A percentile compares a stretch with the other conserved stretches of the same genome.
Conservation (phyloP, 2,797 vertebrate genomes). For the Sebastes cheni region DNA sequence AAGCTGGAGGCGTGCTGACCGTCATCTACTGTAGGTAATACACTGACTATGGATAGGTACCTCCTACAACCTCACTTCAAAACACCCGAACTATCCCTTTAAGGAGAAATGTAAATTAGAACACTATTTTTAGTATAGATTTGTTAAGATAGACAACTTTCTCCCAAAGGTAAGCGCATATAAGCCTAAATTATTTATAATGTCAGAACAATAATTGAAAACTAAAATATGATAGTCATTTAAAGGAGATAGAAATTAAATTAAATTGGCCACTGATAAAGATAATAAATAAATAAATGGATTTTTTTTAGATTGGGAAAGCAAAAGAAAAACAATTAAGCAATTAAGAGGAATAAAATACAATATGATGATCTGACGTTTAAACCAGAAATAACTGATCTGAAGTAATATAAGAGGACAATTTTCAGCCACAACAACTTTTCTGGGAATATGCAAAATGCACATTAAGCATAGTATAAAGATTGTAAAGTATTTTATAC, state of each 20-base stretch:
- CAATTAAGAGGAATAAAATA: background rate
- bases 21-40: background rate
- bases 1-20: accelerated
- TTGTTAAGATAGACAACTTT: background rate
- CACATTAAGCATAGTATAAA: background rate
- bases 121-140: background rate
- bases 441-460: background rate
- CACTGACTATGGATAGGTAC: too few relatives aligned
- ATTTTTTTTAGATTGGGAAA: background rate
- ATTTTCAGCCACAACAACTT: background rate
- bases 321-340: background rate
- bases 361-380: background rate
- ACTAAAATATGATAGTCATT: background rate
- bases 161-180: background rate
- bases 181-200: background rate
- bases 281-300: background rate
- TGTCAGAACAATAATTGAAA: background rate
- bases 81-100: too few relatives aligned
- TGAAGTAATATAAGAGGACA: background rate
- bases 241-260: background rate
- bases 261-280: background rate
- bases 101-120: background rate
- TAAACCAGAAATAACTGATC: background rate
- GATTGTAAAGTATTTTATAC: background rate
- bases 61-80: too few relatives aligned